phyloP scores from a whole-genome alignment of 2,888 invertebrate species.

The Tenthredo amoena region DNA sequence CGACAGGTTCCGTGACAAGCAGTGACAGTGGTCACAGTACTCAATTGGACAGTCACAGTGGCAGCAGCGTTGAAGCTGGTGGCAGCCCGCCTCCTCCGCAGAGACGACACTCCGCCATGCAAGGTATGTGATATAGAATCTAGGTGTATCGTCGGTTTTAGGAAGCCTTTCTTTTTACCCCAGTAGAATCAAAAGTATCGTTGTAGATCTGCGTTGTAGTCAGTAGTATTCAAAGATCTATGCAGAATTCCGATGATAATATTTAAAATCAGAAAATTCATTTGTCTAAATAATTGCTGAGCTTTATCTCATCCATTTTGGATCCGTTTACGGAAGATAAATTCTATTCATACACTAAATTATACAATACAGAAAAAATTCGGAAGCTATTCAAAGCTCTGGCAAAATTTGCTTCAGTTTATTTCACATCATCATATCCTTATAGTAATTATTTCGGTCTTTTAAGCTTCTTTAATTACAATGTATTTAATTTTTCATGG shows the following conservation, averaged over 20 bases:
- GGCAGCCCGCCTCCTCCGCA: slow-evolving; percentile 80
- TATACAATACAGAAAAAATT: background rate
- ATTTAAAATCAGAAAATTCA: background rate
- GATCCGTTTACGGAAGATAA: background rate
- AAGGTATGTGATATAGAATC: slow-evolving; percentile 75
- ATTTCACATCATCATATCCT: background rate
- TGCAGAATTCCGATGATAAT: background rate
- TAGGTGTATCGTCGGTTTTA: slow-evolving; percentile 27
- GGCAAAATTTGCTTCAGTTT: slow-evolving; percentile 44
- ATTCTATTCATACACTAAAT: background rate
- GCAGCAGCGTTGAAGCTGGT: slow-evolving; percentile 80
- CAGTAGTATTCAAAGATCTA: background rate
- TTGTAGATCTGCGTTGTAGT: slow-evolving; percentile 9
- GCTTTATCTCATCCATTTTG: background rate
- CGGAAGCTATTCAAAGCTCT: background rate
- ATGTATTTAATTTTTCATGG: background rate
- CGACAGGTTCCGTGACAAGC: slow-evolving; percentile 91
- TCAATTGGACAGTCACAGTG: slow-evolving; percentile 83
- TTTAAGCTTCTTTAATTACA: background rate
- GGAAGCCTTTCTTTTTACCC: background rate
- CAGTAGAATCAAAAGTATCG: slow-evolving; percentile 8
- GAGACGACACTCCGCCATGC: slow-evolving; percentile 80
- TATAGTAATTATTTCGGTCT: background rate
- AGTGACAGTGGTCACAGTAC: slow-evolving; percentile 95
- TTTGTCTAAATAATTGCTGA: background rate